These are phyloP conservation scores for Papilio protenor DNA, from an alignment of 2,888 invertebrate genomes.

Conservation along the genomic window DNA sequence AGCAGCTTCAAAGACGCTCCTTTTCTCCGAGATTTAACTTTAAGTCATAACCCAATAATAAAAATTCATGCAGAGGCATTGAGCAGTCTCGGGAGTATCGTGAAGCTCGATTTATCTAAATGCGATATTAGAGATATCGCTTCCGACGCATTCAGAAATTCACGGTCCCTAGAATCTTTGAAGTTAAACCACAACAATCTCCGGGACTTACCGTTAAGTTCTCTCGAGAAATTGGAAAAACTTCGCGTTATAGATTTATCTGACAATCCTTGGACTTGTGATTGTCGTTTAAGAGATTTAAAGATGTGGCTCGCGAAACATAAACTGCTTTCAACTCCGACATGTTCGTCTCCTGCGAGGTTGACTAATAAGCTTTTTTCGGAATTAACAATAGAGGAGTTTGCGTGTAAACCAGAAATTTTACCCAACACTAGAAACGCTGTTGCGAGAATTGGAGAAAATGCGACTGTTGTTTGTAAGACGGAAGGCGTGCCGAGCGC, in stretches of 20 bases:
- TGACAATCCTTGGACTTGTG: slow-evolving; percentile 95
- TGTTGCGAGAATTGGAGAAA: slow-evolving; percentile 91
- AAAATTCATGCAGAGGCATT: slow-evolving; percentile 91
- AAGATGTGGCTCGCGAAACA: slow-evolving; percentile 92
- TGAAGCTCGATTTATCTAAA: slow-evolving; percentile 92
- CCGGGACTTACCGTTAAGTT: slow-evolving; percentile 88
- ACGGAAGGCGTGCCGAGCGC: slow-evolving; percentile 93
- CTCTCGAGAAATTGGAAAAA: slow-evolving; percentile 89
- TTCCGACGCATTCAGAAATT: slow-evolving; percentile 88
- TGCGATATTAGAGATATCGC: slow-evolving; percentile 92
- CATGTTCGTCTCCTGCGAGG: slow-evolving; percentile 89
- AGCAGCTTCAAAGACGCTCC: slow-evolving; percentile 91
- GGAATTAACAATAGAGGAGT: slow-evolving; percentile 91
- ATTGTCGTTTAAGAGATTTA: slow-evolving; percentile 91
- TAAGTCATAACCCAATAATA: slow-evolving; percentile 92
- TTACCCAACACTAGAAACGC: slow-evolving; percentile 90
- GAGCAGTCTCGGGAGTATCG: slow-evolving; percentile 89
- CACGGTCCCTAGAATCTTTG: slow-evolving; percentile 90
- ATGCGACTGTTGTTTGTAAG: slow-evolving; percentile 92
- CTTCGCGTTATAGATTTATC: slow-evolving; percentile 93
- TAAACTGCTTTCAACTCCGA: slow-evolving; percentile 91
- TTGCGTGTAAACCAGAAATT: slow-evolving; percentile 93
- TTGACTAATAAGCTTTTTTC: slow-evolving; percentile 89
- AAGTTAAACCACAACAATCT: slow-evolving; percentile 93
- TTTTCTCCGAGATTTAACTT: slow-evolving; percentile 91